These are phyloP conservation scores for Epinotia nisella DNA, from an alignment of 2,888 invertebrate species.

Conservation along the genomic window DNA sequence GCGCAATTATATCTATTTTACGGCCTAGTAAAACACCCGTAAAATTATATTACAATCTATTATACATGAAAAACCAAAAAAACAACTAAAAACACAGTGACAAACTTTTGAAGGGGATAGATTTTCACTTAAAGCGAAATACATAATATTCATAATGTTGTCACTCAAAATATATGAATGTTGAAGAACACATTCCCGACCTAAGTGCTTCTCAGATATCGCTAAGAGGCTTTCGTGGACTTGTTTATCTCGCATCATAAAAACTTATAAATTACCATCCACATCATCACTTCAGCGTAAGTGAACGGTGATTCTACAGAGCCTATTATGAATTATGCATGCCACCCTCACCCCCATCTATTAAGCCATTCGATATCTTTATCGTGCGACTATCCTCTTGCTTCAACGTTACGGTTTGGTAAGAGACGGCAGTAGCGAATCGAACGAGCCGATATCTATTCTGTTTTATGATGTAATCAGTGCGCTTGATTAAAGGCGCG, in stretches of 20 bases:
- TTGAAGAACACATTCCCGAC: conserved; percentile 12
- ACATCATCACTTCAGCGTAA: conserved; percentile 52
- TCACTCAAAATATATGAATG: conserved; percentile 15
- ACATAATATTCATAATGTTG: conserved; percentile 7
- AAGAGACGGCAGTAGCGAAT: conserved; percentile 28
- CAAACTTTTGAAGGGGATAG: background rate
- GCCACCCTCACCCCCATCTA: conserved; percentile 52
- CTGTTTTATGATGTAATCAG: conserved; percentile 37
- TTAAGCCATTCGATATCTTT: conserved; percentile 48
- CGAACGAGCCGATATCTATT: conserved; percentile 27
- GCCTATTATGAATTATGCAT: conserved; percentile 63
- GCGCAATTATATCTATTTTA: too few species aligned
- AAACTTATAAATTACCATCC: conserved; percentile 47
- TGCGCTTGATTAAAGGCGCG: conserved; percentile 36
- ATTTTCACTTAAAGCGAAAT: background rate
- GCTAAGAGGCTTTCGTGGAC: conserved; percentile 22
- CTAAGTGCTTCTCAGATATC: conserved; percentile 32
- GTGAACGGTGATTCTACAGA: conserved; percentile 52
- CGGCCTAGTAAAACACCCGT: too few species aligned
- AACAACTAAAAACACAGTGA: background rate
- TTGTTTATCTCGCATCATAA: conserved; percentile 42
- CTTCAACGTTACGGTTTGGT: conserved; percentile 5
- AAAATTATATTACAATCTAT: too few species aligned
- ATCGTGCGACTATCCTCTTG: conserved; percentile 21
- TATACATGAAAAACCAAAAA: background rate